phyloP scores from a whole-genome alignment of 2,113 vertebrate genomes.

The Mormyrus lacerda region DNA sequence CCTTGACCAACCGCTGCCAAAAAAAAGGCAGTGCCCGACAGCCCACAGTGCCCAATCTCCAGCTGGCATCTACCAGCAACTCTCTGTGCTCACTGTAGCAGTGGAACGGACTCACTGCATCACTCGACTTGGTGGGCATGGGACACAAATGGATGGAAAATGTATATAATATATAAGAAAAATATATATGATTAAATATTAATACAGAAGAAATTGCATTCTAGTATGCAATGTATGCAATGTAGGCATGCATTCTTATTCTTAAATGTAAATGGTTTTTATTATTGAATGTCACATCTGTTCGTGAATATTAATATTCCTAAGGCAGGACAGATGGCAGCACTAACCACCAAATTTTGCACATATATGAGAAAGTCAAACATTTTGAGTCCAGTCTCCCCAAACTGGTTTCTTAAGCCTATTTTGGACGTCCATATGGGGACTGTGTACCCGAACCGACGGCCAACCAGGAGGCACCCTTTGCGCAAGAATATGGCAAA shows the following conservation, averaged over 20 bases:
- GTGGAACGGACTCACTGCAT: background rate
- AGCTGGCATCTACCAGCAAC: background rate
- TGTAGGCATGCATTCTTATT: background rate
- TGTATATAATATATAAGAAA: background rate
- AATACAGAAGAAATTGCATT: background rate
- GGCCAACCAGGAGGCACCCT: too few relatives aligned
- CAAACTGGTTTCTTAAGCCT: background rate
- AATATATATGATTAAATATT: background rate
- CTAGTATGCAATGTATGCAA: too few relatives aligned
- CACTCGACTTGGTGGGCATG: background rate
- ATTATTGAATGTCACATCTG: background rate
- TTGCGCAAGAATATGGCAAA: background rate
- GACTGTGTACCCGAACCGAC: too few relatives aligned
- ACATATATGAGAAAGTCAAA: background rate
- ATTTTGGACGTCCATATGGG: background rate
- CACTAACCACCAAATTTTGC: background rate
- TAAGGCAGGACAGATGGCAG: background rate
- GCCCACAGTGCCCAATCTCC: background rate
- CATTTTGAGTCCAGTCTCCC: background rate
- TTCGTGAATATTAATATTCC: background rate
- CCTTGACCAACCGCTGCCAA: background rate
- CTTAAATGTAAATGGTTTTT: background rate
- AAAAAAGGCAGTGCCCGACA: background rate
- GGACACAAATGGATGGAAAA: background rate
- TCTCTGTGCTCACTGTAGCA: background rate